Percentiles rank a stretch among this genome's conserved stretches.
Conservation (phyloP, 2,113 vertebrate genomes). For the Passer montanus region DNA sequence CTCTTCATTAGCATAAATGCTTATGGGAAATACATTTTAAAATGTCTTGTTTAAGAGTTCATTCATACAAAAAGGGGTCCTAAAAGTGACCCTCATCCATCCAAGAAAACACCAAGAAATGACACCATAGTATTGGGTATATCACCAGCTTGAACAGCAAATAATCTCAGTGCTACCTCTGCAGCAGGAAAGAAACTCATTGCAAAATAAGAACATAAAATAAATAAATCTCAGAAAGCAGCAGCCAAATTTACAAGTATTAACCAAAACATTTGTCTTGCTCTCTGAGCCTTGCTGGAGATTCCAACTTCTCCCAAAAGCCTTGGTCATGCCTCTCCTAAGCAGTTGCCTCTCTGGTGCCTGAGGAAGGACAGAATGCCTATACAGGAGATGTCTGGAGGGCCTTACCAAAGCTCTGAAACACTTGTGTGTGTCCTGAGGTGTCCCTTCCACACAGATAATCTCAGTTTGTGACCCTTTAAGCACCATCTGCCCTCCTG, state of each 20-base stretch:
- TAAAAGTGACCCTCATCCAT: neutral
- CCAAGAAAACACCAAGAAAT: neutral
- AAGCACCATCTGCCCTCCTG: neutral
- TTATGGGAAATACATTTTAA: neutral
- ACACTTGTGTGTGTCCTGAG: neutral
- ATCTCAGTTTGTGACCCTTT: neutral
- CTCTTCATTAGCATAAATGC: neutral
- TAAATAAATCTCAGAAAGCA: neutral
- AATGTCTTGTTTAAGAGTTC: neutral
- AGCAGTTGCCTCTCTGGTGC: neutral
- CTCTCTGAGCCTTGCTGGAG: neutral
- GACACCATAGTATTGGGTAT: accelerated
- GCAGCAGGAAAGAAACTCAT: neutral
- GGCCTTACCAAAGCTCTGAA: neutral
- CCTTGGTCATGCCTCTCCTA: neutral
- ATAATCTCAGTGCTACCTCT: neutral
- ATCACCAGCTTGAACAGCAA: neutral
- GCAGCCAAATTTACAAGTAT: neutral
- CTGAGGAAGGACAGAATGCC: neutral
- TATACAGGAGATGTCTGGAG: neutral
- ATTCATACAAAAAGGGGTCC: neutral
- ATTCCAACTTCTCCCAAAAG: neutral
- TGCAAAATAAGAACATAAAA: neutral
- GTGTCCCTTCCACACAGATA: neutral
- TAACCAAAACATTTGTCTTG: neutral